Evolutionary conservation across 2,888 invertebrate genomes (phyloP), one percentile per base, ranked within the genome.

Genomic region (Sphinx pinastri): DNA sequence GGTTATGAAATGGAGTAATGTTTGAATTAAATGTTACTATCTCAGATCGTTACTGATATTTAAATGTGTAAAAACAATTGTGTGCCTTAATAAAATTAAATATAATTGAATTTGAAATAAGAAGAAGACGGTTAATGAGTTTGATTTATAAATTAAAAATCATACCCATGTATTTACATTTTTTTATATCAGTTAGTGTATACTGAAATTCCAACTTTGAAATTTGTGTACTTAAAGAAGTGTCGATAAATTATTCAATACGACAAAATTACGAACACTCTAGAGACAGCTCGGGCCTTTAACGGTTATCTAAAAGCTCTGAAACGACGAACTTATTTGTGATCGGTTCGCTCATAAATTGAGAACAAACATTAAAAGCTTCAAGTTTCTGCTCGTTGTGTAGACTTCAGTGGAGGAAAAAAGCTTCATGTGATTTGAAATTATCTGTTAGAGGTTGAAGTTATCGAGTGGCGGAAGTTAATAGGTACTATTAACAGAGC

Each of bases 271-370:
- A 72, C 79, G 82, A 85, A 77, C 77, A 83, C 81, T 70, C 70
- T 76, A 81, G 73, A 70, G 70, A 73, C 76, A 79, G 79, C 75
- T 79, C 76, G 70, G 76, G 79, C 78, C 85, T 85, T 76, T 88
- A 86, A 80, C 79, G 77, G 83, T 86, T 86, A 88, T 88, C 87
- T 87, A 77, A 85, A 86, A 83, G 82, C 79, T 76, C 75, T 76
- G 76, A 73, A 80, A 81, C 80, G 80, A 77, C 74, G 74, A 74
- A 80, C 84, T 84, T 84, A 80, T 83, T 85, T 85, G 87, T 88
- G 82, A 84, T 84, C 84, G 78, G 38, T 38, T 74, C 75, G 78
- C 79, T 77, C 76, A 76, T 79, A 76, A 79, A 75, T 78, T 77
- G 81, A 76, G 81, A 81, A 86, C 83, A 80, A 83, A 82, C 83